Conservation (phyloP, 2,888 invertebrate species). For the Cryptocephalus moraei region DNA sequence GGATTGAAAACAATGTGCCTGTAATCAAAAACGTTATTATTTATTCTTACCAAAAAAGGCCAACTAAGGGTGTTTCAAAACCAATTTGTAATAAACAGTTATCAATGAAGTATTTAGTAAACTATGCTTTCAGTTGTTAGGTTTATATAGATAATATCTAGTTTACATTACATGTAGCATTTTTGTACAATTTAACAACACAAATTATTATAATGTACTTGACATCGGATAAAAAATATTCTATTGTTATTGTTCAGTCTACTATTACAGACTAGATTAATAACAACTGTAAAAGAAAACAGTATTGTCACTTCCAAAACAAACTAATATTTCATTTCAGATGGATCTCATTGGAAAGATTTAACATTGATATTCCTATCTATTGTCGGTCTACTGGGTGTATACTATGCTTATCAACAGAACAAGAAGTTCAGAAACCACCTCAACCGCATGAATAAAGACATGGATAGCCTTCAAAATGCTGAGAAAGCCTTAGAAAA, state of each 20-base stretch:
- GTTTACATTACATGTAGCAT: too few relatives aligned
- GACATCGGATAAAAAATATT: background rate
- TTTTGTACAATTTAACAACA: too few relatives aligned
- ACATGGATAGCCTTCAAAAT: conserved; percentile 84
- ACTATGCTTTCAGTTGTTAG: too few relatives aligned
- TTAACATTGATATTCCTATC: conserved; percentile 74
- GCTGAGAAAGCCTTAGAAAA: conserved; percentile 81
- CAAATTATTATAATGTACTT: background rate
- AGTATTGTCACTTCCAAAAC: too few relatives aligned
- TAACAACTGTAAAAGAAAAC: too few relatives aligned
- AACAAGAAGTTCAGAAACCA: conserved; percentile 80
- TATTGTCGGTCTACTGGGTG: conserved; percentile 75
- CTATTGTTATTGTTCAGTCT: background rate
- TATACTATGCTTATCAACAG: conserved; percentile 87
- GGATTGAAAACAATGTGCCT: too few relatives aligned
- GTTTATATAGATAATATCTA: too few relatives aligned
- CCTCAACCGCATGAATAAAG: conserved; percentile 83
- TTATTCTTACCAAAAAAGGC: too few relatives aligned
- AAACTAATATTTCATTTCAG: conserved; percentile 13
- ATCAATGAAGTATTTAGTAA: too few relatives aligned
- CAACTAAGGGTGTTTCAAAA: too few relatives aligned
- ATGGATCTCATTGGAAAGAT: conserved; percentile 64
- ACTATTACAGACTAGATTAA: background rate
- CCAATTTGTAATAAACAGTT: too few relatives aligned
- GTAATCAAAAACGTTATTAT: too few relatives aligned